These are phyloP conservation scores for Copidosoma aretas DNA, from an alignment of 2,888 invertebrate species.

Conservation along the genomic window DNA sequence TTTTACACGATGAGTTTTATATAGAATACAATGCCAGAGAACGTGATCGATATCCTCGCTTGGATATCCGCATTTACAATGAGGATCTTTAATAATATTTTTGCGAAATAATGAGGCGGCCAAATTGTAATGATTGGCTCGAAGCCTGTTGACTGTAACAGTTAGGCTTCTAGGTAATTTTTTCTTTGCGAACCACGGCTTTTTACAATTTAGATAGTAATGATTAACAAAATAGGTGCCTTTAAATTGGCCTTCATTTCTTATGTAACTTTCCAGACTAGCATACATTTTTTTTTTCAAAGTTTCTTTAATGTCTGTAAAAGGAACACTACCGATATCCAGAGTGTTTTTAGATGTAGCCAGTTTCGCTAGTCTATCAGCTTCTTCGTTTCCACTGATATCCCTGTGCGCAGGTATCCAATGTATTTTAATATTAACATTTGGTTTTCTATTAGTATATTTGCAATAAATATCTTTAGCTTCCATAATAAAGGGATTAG, in stretches of 20 bases:
- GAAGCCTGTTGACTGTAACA: background rate
- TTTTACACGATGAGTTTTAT: background rate
- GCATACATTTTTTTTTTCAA: constrained; percentile 2
- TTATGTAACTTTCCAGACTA: background rate
- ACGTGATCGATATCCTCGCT: constrained; percentile 1
- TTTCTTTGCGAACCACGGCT: background rate
- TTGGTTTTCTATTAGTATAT: background rate
- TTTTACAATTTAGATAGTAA: background rate
- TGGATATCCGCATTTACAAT: no score
- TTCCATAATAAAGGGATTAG: constrained; percentile 3
- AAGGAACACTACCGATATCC: background rate
- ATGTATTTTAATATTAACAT: background rate
- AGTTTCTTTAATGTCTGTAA: background rate
- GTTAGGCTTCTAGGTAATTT: background rate
- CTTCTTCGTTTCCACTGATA: constrained; percentile 14
- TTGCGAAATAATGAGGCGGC: constrained; percentile 2
- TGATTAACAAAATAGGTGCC: background rate
- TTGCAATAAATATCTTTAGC: constrained; percentile 9
- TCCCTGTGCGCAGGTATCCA: constrained; percentile 20
- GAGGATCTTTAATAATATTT: background rate
- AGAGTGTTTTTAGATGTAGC: background rate
- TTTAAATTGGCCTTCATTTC: background rate
- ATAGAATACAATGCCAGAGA: constrained; percentile 1
- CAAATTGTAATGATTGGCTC: constrained; percentile 5
- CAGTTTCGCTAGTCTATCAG: constrained; percentile 7